Conservation (phyloP, 2,797 vertebrate species). For the Diplodus sargus region DNA sequence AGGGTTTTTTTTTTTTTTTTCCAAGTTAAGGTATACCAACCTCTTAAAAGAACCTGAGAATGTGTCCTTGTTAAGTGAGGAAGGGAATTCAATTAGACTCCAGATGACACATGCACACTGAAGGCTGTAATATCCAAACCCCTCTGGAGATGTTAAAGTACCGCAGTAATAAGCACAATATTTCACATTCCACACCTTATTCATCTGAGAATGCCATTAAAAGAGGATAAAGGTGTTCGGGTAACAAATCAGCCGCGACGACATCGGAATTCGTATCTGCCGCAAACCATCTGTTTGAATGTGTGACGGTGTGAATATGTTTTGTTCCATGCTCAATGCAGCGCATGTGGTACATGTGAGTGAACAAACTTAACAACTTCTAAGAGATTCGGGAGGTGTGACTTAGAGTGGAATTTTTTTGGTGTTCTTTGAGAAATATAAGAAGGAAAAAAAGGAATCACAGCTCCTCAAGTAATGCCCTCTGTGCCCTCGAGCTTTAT, state of each 20-base stretch:
- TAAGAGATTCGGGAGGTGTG: slow-evolving; percentile 9
- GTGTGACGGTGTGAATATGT: slow-evolving; percentile 17
- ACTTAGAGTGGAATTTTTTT: not conserved
- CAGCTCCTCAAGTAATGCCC: not conserved
- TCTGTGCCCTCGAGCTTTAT: not conserved
- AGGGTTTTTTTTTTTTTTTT: too few species aligned
- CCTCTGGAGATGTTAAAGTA: not conserved
- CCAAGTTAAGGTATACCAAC: not conserved
- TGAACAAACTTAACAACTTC: slow-evolving; percentile 19
- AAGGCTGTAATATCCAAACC: not conserved
- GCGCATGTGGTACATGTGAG: not conserved
- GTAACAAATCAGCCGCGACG: not conserved
- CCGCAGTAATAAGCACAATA: not conserved
- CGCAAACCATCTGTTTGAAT: slow-evolving; percentile 17
- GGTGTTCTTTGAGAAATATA: not conserved
- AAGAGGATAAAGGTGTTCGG: slow-evolving; percentile 10
- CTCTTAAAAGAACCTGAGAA: not conserved
- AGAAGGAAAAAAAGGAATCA: not conserved
- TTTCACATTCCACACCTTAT: not conserved
- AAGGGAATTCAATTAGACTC: not conserved
- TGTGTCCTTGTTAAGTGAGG: slow-evolving; percentile 3
- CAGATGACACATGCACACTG: not conserved
- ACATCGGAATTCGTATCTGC: not conserved
- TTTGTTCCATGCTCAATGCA: slow-evolving; percentile 24
- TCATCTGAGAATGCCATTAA: slow-evolving; percentile 14